Evolutionary conservation across 2,888 invertebrate genomes (phyloP).

Genomic region (Cryptocheilus praepositus): DNA sequence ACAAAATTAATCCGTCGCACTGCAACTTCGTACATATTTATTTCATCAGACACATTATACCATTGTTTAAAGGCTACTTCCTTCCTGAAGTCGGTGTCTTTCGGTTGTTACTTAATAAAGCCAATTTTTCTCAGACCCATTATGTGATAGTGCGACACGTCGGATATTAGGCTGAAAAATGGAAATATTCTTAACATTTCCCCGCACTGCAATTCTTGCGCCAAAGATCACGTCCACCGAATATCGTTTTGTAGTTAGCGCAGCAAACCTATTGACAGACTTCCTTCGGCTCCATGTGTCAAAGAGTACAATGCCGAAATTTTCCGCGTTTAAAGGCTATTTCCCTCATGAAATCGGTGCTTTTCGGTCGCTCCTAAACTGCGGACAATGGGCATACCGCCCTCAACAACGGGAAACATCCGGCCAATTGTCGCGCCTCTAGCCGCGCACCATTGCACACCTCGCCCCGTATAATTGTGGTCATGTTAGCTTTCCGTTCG

Average conservation of each 20-base stretch:
- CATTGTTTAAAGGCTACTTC: too few relatives aligned
- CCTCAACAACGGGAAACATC: constrained; percentile 70
- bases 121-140: too few relatives aligned
- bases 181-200: too few relatives aligned
- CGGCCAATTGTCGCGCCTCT: constrained; percentile 73
- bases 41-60: too few relatives aligned
- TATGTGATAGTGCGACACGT: too few relatives aligned
- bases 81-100: too few relatives aligned
- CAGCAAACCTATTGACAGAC: constrained; percentile 16
- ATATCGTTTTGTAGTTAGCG: constrained; percentile 45
- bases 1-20: too few relatives aligned
- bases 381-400: constrained; percentile 57
- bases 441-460: constrained; percentile 46
- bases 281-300: constrained; percentile 26
- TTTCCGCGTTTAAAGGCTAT: constrained; percentile 65
- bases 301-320: constrained; percentile 59
- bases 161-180: too few relatives aligned
- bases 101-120: too few relatives aligned
- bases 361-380: constrained; percentile 34
- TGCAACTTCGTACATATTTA: too few relatives aligned
- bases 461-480: constrained; percentile 59
- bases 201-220: too few relatives aligned
- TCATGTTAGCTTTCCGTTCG: constrained; percentile 50
- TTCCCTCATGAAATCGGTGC: constrained; percentile 47
- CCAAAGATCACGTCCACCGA: background rate